Evolutionary conservation across 2,113 vertebrate species (phyloP).

Genomic region (Globicephala melas): DNA sequence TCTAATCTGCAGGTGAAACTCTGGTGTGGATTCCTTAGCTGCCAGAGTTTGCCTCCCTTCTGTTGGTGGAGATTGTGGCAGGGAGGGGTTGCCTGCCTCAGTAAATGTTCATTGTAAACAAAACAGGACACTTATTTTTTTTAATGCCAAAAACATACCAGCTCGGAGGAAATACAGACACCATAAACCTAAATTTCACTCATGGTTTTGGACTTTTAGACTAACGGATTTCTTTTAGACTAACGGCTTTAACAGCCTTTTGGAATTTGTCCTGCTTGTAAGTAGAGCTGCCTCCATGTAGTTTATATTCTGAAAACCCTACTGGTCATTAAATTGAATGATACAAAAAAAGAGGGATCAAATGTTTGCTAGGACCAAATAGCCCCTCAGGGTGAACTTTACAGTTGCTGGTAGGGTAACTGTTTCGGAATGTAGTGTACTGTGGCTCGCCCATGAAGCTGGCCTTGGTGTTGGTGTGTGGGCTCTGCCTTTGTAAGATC

Average conservation of each 20-base stretch:
- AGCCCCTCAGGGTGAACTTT: not conserved
- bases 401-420: not conserved
- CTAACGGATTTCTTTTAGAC: not conserved
- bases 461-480: not conserved
- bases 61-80: slow-evolving; percentile 56
- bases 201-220: not conserved
- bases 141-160: not conserved
- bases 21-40: not conserved
- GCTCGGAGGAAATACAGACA: not conserved
- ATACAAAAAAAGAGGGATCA: not conserved
- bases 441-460: rapidly evolving
- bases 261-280: slow-evolving; percentile 1
- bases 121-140: not conserved
- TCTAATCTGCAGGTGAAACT: slow-evolving; percentile 29
- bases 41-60: slow-evolving; percentile 41
- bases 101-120: not conserved
- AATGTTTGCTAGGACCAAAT: not conserved
- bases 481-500: not conserved
- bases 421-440: not conserved
- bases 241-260: slow-evolving; percentile 20
- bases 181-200: not conserved
- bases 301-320: slow-evolving; percentile 24
- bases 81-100: not conserved
- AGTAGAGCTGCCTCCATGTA: not conserved
- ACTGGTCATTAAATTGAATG: not conserved